A percentile compares a stretch with the other conserved stretches of the same genome.
Conservation (phyloP, 2,888 invertebrate genomes). For the Leuctra nigra region DNA sequence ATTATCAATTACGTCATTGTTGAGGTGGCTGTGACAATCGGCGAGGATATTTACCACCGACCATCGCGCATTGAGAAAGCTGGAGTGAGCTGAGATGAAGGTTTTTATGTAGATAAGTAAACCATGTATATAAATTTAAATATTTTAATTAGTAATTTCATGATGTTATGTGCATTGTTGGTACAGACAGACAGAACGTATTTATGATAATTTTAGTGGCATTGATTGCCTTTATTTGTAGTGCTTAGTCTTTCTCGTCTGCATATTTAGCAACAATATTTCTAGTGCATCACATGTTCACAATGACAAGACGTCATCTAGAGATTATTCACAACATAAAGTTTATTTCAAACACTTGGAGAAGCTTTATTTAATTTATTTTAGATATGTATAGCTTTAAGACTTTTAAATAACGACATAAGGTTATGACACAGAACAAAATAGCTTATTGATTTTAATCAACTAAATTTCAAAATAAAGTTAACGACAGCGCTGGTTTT, state of each 20-base stretch:
- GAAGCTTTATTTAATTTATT: neutral
- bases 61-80: neutral
- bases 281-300: slow-evolving; percentile 2
- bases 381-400: too few species aligned
- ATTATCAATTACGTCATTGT: neutral
- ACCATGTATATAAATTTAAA: slow-evolving; percentile 3
- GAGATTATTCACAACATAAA: slow-evolving; percentile 6
- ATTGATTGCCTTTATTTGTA: too few species aligned
- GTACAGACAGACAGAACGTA: neutral
- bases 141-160: slow-evolving; percentile 1
- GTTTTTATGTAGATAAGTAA: slow-evolving; percentile 8
- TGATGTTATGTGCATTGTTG: neutral
- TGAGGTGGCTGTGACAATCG: slow-evolving; percentile 2
- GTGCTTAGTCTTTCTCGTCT: neutral
- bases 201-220: neutral
- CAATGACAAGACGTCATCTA: too few species aligned
- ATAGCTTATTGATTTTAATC: too few species aligned
- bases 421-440: too few species aligned
- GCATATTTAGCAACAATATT: neutral
- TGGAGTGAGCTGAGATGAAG: neutral
- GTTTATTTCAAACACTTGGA: neutral
- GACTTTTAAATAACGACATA: too few species aligned
- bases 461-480: too few species aligned
- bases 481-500: too few species aligned
- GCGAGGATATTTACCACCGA: neutral